These are phyloP conservation scores for Stomorhina lunata DNA, from an alignment of 2,888 invertebrate species.

Conservation along the genomic window DNA sequence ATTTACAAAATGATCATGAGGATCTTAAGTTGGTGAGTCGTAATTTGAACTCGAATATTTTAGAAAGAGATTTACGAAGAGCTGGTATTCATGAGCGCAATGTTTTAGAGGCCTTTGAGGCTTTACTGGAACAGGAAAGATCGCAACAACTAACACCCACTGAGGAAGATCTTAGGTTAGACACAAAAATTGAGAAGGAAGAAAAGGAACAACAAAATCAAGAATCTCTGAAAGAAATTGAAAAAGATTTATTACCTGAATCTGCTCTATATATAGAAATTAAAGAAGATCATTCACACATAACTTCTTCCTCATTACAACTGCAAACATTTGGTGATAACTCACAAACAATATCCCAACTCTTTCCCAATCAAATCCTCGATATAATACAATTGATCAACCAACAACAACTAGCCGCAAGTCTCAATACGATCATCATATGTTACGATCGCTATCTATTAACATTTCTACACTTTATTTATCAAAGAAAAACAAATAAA, in stretches of 20 bases:
- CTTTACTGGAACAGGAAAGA: slow-evolving; percentile 66
- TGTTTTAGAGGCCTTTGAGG: slow-evolving; percentile 73
- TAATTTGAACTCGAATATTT: too few species aligned
- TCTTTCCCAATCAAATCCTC: slow-evolving; percentile 50
- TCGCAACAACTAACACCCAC: not conserved
- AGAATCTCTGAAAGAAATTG: not conserved
- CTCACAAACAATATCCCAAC: not conserved
- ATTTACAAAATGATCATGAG: not conserved
- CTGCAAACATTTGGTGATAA: slow-evolving; percentile 40
- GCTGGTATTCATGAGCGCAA: slow-evolving; percentile 77
- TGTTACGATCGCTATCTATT: slow-evolving; percentile 68
- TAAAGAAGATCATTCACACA: not conserved
- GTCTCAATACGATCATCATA: slow-evolving; percentile 70
- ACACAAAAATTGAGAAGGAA: slow-evolving; percentile 43
- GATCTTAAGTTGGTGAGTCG: not conserved
- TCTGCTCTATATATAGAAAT: not conserved
- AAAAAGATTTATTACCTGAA: not conserved
- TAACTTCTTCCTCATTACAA: not conserved
- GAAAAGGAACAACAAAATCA: slow-evolving; percentile 67
- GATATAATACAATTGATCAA: slow-evolving; percentile 65
- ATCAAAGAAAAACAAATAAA: slow-evolving; percentile 47
- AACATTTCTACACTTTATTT: slow-evolving; percentile 63
- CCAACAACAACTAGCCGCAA: slow-evolving; percentile 67
- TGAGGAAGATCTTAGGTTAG: not conserved
- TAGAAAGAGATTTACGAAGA: slow-evolving; percentile 67